Percentiles rank a stretch among this genome's conserved stretches.
These are phyloP conservation scores for Neuroterus valhalla DNA, from an alignment of 1,140 invertebrate genomes.

Conservation along the genomic window DNA sequence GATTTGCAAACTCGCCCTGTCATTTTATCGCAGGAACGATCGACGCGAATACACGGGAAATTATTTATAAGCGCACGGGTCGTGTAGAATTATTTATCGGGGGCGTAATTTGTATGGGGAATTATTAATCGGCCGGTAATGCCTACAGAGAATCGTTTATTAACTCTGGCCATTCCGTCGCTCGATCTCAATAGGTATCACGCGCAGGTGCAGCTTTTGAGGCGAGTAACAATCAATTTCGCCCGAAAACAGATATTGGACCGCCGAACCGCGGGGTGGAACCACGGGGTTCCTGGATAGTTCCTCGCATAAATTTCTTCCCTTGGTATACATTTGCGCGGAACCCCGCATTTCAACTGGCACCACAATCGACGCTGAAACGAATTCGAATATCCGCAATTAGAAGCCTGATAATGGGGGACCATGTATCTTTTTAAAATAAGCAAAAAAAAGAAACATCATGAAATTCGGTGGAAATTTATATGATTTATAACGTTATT, in stretches of 20 bases:
- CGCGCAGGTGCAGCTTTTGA: conserved; percentile 26
- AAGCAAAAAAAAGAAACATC: not conserved
- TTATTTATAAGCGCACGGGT: conserved; percentile 6
- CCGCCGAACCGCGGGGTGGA: conserved; percentile 20
- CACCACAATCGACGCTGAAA: conserved; percentile 22
- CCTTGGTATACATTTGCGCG: not conserved
- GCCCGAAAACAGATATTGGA: conserved; percentile 24
- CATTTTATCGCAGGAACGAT: not conserved
- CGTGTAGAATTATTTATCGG: conserved; percentile 36
- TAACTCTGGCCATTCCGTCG: not conserved
- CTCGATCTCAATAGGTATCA: conserved; percentile 27
- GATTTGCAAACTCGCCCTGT: not conserved
- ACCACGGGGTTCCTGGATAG: conserved; percentile 5
- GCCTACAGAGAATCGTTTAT: conserved; percentile 25
- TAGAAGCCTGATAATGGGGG: conserved; percentile 7
- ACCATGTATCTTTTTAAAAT: conserved; percentile 6
- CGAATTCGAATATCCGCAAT: conserved; percentile 29
- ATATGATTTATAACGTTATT: not conserved
- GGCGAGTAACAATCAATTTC: conserved; percentile 28
- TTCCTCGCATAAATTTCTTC: conserved; percentile 23
- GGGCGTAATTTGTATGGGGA: conserved; percentile 35
- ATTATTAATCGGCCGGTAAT: conserved; percentile 39
- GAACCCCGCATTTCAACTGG: not conserved
- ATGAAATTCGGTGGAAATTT: not conserved
- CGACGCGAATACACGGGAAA: not conserved